These are phyloP conservation scores for Gadus chalcogrammus DNA, from an alignment of 2,113 vertebrate species.

Conservation along the genomic window DNA sequence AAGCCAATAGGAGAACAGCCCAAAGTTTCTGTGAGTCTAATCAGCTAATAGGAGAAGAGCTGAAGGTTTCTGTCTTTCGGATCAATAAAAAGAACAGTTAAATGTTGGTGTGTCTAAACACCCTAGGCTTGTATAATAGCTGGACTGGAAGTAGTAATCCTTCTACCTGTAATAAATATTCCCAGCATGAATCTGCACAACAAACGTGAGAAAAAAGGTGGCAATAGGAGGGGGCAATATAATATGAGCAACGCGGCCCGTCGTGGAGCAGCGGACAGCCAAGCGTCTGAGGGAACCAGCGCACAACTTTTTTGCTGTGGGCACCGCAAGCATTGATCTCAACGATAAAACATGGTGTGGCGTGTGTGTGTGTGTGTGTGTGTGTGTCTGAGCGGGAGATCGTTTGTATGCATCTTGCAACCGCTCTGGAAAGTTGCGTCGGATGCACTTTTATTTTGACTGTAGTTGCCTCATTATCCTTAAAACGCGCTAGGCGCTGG, in stretches of 20 bases:
- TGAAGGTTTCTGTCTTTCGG: conserved; percentile 48
- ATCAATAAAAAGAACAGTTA: conserved; percentile 41
- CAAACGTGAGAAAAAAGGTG: conserved; percentile 55
- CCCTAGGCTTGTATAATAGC: no score
- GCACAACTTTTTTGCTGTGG: conserved; percentile 39
- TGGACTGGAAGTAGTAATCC: no score
- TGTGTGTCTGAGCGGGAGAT: conserved; percentile 1
- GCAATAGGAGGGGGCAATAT: conserved; percentile 33
- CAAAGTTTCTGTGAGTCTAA: no score
- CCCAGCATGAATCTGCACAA: conserved; percentile 35
- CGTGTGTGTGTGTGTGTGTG: not conserved
- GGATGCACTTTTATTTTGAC: conserved; percentile 22
- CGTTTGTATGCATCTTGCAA: not conserved
- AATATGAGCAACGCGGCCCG: conserved; percentile 49
- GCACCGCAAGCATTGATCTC: conserved; percentile 40
- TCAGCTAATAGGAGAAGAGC: conserved; percentile 20
- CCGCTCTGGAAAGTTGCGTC: conserved; percentile 29
- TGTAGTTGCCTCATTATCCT: conserved; percentile 29
- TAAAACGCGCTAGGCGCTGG: not conserved
- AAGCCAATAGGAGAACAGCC: no score
- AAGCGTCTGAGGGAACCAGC: conserved; percentile 39
- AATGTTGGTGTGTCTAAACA: no score
- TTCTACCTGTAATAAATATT: conserved; percentile 49
- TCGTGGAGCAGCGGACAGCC: conserved; percentile 42
- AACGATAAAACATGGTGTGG: conserved; percentile 25